Percentiles rank a stretch among this genome's conserved stretches.
phyloP scores from a whole-genome alignment of 2,888 invertebrate genomes.

The Embidobia sp. region DNA sequence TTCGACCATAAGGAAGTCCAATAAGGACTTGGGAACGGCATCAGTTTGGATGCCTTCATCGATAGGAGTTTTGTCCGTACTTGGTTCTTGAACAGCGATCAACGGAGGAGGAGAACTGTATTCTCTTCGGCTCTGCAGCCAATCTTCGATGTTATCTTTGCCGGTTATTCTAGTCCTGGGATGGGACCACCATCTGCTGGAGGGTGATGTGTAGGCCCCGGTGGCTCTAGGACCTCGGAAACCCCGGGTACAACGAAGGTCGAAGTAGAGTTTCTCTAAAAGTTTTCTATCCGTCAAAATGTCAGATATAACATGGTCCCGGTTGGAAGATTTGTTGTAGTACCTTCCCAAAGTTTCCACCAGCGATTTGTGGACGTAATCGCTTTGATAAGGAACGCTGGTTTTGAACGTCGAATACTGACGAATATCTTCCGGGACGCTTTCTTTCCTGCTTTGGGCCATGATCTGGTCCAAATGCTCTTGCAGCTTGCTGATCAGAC shows the following conservation, averaged over 20 bases:
- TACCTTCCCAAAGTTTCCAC: constrained; percentile 87
- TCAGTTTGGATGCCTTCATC: constrained; percentile 85
- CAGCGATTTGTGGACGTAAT: constrained; percentile 84
- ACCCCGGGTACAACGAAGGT: constrained; percentile 86
- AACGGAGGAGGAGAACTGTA: constrained; percentile 85
- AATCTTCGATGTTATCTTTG: constrained; percentile 68
- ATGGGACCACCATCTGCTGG: constrained; percentile 74
- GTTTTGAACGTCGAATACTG: constrained; percentile 72
- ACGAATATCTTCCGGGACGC: constrained; percentile 67
- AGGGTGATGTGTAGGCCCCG: constrained; percentile 78
- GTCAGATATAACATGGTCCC: constrained; percentile 88
- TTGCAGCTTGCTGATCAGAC: constrained; percentile 85
- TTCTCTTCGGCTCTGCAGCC: constrained; percentile 66
- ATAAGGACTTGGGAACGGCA: constrained; percentile 83
- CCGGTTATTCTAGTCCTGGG: constrained; percentile 64
- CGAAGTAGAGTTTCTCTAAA: constrained; percentile 88
- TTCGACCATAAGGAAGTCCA: constrained; percentile 82
- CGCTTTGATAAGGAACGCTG: constrained; percentile 81
- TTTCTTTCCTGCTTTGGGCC: constrained; percentile 72
- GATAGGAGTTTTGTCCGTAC: constrained; percentile 82
- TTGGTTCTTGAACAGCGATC: constrained; percentile 86
- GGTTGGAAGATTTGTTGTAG: constrained; percentile 85
- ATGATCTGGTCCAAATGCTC: constrained; percentile 83
- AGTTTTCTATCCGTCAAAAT: constrained; percentile 88
- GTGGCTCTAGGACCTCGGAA: constrained; percentile 81